Evolutionary conservation across 2,888 invertebrate genomes (phyloP).

Genomic region (Pyrocoelia pectoralis): DNA sequence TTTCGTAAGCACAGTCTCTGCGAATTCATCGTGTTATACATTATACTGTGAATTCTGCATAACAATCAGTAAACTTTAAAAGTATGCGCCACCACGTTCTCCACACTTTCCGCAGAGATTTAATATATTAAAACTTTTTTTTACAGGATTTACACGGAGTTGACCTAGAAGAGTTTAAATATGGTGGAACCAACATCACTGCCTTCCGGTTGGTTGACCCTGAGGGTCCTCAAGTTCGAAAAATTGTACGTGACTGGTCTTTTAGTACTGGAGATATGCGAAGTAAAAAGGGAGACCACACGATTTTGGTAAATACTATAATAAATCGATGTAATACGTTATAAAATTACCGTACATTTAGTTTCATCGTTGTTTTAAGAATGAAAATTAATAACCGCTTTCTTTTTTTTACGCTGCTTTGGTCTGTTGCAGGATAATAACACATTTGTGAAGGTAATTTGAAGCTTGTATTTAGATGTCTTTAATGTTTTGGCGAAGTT

Average conservation of each 20-base stretch:
- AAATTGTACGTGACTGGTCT: conserved; percentile 47
- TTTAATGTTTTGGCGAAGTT: background rate
- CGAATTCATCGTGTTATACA: background rate
- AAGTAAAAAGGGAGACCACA: conserved; percentile 35
- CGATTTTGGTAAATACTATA: conserved; percentile 24
- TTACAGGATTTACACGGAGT: conserved; percentile 88
- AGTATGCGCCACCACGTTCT: conserved; percentile 19
- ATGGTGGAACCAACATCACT: conserved; percentile 95
- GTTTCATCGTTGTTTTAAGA: background rate
- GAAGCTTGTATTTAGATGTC: background rate
- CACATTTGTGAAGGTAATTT: conserved; percentile 75
- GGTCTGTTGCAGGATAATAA: conserved; percentile 67
- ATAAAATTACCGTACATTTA: background rate
- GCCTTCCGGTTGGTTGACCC: conserved; percentile 91
- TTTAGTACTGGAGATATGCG: conserved; percentile 36
- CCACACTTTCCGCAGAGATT: background rate
- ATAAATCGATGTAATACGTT: background rate
- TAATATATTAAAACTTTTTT: conserved; percentile 24
- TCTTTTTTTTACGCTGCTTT: conserved; percentile 21
- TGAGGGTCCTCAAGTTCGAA: conserved; percentile 78
- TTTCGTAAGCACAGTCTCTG: background rate
- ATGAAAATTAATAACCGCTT: background rate
- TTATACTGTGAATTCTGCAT: conserved; percentile 10
- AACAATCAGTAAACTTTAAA: conserved; percentile 13
- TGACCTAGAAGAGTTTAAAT: conserved; percentile 91